phyloP scores from a whole-genome alignment of 1,140 invertebrate species.

The Oncopodura yosiiana region DNA sequence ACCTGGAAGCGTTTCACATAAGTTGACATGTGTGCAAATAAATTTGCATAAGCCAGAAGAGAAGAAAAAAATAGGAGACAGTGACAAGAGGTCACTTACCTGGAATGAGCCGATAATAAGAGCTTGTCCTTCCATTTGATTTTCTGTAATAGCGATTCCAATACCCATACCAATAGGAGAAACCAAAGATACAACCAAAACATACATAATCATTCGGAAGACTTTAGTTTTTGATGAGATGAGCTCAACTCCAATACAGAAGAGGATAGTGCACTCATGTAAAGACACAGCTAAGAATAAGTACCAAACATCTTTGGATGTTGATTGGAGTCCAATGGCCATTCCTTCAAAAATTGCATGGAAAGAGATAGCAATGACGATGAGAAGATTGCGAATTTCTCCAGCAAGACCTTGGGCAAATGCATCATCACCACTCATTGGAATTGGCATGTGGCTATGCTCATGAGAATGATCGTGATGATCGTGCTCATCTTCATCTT shows the following conservation, averaged over 20 bases:
- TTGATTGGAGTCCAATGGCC: slow-evolving; percentile 62
- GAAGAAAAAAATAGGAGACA: too few relatives aligned
- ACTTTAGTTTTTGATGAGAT: slow-evolving; percentile 38
- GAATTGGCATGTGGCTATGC: slow-evolving; percentile 34
- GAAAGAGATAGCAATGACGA: slow-evolving; percentile 52
- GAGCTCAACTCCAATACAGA: slow-evolving; percentile 42
- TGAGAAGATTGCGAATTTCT: slow-evolving; percentile 42
- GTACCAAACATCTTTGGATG: slow-evolving; percentile 45
- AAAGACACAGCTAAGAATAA: slow-evolving; percentile 46
- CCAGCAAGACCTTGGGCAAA: slow-evolving; percentile 28
- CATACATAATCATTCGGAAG: slow-evolving; percentile 38
- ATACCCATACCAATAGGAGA: slow-evolving; percentile 41
- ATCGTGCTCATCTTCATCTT: slow-evolving; percentile 1
- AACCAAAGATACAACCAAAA: slow-evolving; percentile 40
- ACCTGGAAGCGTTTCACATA: too few relatives aligned
- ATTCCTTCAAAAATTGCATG: slow-evolving; percentile 59
- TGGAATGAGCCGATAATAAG: slow-evolving; percentile 37
- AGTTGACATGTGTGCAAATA: too few relatives aligned
- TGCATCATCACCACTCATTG: slow-evolving; percentile 8
- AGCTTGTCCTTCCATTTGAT: slow-evolving; percentile 29
- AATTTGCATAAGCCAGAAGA: not conserved
- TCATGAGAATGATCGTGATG: slow-evolving; percentile 18
- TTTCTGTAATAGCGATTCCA: slow-evolving; percentile 39
- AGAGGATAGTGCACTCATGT: slow-evolving; percentile 49
- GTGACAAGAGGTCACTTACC: slow-evolving; percentile 20